phyloP scores from a whole-genome alignment of 2,797 vertebrate genomes.

The Heteromormyrus szaboi region DNA sequence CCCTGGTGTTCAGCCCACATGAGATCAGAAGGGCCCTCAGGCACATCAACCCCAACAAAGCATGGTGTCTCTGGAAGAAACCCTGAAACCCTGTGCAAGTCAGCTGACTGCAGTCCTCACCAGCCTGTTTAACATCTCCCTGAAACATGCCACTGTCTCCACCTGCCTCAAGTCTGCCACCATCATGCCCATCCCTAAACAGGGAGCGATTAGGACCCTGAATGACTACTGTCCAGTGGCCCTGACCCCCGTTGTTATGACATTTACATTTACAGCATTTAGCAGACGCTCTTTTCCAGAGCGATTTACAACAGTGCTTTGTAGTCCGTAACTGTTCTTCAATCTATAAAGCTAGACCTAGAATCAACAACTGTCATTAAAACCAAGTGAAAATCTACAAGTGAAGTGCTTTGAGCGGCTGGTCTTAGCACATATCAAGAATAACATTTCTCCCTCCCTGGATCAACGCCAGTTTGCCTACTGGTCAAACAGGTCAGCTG shows the following conservation, averaged over 20 bases:
- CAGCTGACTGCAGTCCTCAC: background rate
- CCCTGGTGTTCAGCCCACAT: background rate
- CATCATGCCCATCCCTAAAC: background rate
- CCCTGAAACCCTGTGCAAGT: background rate
- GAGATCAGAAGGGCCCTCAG: background rate
- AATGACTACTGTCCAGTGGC: background rate
- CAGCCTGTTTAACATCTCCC: background rate
- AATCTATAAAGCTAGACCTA: background rate
- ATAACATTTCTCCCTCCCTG: background rate
- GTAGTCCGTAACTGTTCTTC: background rate
- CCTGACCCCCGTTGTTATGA: background rate
- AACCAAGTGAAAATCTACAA: background rate
- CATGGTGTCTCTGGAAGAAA: background rate
- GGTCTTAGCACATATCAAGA: background rate
- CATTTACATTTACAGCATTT: no score
- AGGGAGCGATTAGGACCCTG: background rate
- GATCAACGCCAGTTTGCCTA: background rate
- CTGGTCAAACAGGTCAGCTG: background rate
- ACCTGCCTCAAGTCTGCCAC: background rate
- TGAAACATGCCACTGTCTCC: background rate
- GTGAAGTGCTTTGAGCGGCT: background rate
- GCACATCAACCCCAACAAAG: background rate
- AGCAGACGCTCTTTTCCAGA: no score
- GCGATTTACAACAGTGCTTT: no score
- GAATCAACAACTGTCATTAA: background rate